Base-by-base conservation (phyloP, 2,888 invertebrate species). In the Lasius fuliginosus region DNA sequence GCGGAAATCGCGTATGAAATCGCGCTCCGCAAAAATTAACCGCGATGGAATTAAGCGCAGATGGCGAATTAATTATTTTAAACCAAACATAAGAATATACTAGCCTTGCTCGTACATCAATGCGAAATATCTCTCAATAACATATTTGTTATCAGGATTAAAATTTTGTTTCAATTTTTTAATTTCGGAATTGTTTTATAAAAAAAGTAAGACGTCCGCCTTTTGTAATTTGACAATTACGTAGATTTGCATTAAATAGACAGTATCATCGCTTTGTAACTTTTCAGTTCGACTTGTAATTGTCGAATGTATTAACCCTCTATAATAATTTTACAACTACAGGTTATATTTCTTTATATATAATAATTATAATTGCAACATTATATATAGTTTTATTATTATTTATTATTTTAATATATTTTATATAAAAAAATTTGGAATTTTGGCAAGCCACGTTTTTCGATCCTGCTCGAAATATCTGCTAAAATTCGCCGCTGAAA, bases 371-470 rank as follows among this genome's bases (percentile, higher is more conserved):
- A 46, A 18, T 12, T 12, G 12, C 12, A 42, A 42, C 1, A 15
- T 18, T 15, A 46, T 46, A 46, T 15, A 49, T 49, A 49, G 0
- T 36, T 36, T 36, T 3, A 36, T 18, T 49, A 49, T 49, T 49
- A 49, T 49, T 49, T n/a, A n/a, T n/a, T n/a, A n/a, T 49, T 49
- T 49, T 49, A 49, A 49, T n/a, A 49, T 49, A 49, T 49, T 49
- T 49, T 49, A 49, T 49, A 49, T 49, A 6, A n/a, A 49, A 49
- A 49, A 49, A 49, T n/a, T 49, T 49, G 8, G 15, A 49, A 49
- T 49, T 49, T 49, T n/a, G n/a, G n/a, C n/a, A 49, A 49, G 18
- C 49, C 49, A 18, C n/a, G 8, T 49, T 49, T 49, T 49, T 49
- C 49, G 8, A n/a, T 49, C n/a, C n/a, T 49, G 49, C 8, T n/a